Evolutionary conservation across 2,113 vertebrate species (phyloP), one percentile per base, ranked within the genome.

Genomic region (Dromiciops gliroides): DNA sequence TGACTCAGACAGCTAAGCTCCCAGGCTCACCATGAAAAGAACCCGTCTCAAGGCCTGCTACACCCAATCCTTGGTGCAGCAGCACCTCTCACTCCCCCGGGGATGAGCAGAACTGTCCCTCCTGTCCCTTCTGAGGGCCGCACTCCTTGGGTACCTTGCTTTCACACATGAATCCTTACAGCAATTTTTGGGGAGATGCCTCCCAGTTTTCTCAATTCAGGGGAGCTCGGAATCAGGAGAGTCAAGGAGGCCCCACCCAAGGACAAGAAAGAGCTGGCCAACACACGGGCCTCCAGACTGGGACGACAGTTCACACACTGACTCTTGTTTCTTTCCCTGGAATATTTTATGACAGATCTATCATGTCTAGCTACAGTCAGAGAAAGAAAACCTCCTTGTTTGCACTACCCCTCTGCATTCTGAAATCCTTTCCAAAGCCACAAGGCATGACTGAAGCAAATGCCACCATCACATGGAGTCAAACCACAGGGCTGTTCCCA

Each of bases 401-500:
- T 60, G 25, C 24, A 95, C 49, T 89, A 3, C 3, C 2, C 67
- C 23, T 44, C n/a, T 92, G 16, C 22, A 92, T 67, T 95, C 25
- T 60, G 26, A 96, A 97, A 96, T 19, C 88, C 93, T 94, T 94
- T 92, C 51, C 92, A 96, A 94, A 91, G 44, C 96, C 95, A 96
- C 94, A 95, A 91, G 25, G n/a, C 52, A 52, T 89, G 53, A 93
- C 91, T 56, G 75, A 96, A 96, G 95, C 52, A 95, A 93, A 94
- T 93, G 95, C 83, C 94, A n/a, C 50, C 89, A 75, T 97, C 94
- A 95, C 92, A 95, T 60, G 94, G 44, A 90, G 90, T 94, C 89
- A 95, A 94, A 96, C 95, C 96, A 97, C 90, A 96, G n/a, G 52
- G 95, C 95, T 96, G 67, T 94, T 96, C 91, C 90, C 92, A 96